Base-by-base conservation (phyloP, 1,140 invertebrate genomes). In the Arctopsyche grandis region DNA sequence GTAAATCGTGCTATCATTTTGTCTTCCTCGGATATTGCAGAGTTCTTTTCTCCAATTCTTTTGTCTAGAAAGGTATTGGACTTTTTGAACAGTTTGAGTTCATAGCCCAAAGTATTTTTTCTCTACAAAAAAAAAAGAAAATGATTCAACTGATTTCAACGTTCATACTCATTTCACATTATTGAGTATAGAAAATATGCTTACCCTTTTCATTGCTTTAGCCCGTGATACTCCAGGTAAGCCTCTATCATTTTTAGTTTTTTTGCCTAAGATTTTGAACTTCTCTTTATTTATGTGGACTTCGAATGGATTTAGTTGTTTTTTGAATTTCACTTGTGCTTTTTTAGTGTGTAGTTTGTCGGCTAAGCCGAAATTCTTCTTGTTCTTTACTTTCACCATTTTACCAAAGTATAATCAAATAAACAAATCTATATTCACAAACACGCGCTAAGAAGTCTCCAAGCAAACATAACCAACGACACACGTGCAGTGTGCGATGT, bases 231-330 rank as follows among this genome's bases (percentile, higher is more conserved):
- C 89, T 21, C 96, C 96, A 9, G 96, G 96, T 66, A 96, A 88
- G 70, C 97, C 96, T 80, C n/a, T n/a, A n/a, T 97, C 95, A 87
- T 93, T 91, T 87, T 97, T 97, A 19, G 89, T 88, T 85, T 93
- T 95, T 79, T 92, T 90, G 0, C 96, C 96, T 9, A 98, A 85
- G 81, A 98, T 92, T 84, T 94, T 90, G 83, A 96, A 92, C 87
- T 98, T 98, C 78, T 95, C 91, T 83, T 91, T 92, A 85, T 98
- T 98, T 69, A 97, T 90, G 82, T 97, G 95, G 0, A 98, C 89
- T 88, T 98, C 97, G 84, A 96, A 96, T 0, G 94, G 94, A 87
- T 98, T 97, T 43, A 91, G 84, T 48, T 85, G 89, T 84, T 91
- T 93, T 84, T 89, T 91, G 0, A 56, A 80, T 24, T 86, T 83